These are phyloP conservation scores for Coracias cyanogaster DNA, from an alignment of 2,797 vertebrate genomes.

Conservation along the genomic window DNA sequence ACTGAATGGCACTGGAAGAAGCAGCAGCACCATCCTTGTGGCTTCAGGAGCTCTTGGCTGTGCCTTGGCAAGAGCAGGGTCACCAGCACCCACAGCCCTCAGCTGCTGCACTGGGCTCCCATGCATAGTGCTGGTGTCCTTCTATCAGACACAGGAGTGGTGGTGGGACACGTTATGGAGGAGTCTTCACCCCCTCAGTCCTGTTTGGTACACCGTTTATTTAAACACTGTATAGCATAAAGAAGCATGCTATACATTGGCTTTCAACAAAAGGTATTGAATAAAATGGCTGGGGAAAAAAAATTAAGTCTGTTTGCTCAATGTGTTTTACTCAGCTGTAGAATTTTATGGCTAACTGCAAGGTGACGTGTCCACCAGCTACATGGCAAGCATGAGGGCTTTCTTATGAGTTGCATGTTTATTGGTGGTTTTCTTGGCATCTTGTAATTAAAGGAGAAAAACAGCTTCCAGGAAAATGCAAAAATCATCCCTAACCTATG, in stretches of 20 bases:
- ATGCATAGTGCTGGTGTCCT: not conserved
- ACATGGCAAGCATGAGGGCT: not conserved
- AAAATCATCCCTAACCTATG: not conserved
- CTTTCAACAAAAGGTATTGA: not conserved
- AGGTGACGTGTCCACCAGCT: not conserved
- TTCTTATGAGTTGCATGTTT: not conserved
- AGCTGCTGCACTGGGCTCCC: not conserved
- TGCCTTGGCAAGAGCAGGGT: not conserved
- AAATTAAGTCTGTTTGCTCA: not conserved
- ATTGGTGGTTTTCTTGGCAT: not conserved
- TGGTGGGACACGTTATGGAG: not conserved
- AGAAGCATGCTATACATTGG: not conserved
- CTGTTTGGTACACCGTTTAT: not conserved
- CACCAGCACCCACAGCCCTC: not conserved
- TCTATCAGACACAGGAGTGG: rapidly evolving
- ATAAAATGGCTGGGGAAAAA: not conserved
- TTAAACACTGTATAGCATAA: rapidly evolving
- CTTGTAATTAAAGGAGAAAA: not conserved
- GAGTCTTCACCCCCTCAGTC: not conserved
- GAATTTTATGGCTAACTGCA: not conserved
- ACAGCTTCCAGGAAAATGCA: not conserved
- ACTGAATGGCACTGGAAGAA: not conserved
- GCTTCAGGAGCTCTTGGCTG: not conserved
- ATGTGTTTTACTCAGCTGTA: not conserved
- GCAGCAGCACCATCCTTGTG: rapidly evolving